Percentiles rank a stretch among this genome's conserved stretches.
Conservation (phyloP, 2,113 vertebrate species). For the Chloropsis hardwickii region DNA sequence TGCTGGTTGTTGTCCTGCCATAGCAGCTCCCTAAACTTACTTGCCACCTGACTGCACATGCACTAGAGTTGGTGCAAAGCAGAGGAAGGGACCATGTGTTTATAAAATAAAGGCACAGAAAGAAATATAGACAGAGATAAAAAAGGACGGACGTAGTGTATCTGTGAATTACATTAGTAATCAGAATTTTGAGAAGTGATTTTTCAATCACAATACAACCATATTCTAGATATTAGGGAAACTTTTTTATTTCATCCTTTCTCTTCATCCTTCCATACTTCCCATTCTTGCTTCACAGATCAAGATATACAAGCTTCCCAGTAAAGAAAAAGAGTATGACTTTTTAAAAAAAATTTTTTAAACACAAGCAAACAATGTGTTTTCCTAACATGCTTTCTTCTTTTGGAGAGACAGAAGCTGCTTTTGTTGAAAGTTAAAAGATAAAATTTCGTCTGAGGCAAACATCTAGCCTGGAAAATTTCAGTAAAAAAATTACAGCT, state of each 20-base stretch:
- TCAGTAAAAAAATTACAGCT: constrained; percentile 28
- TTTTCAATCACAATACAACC: not conserved
- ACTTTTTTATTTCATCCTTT: not conserved
- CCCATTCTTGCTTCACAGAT: not conserved
- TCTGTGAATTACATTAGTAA: not conserved
- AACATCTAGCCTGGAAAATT: constrained; percentile 29
- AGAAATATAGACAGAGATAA: not conserved
- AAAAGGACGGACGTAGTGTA: not conserved
- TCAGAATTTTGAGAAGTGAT: not conserved
- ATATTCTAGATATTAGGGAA: not conserved
- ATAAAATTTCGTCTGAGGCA: not conserved
- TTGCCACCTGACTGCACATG: not conserved
- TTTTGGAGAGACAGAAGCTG: not conserved
- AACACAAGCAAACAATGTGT: not conserved
- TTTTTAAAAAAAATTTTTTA: not conserved
- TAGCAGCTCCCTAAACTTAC: not conserved
- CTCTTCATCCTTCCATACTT: not conserved
- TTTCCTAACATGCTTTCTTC: not conserved
- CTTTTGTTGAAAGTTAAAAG: not conserved
- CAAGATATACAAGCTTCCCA: not conserved
- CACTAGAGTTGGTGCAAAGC: not conserved
- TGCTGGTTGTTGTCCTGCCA: not conserved
- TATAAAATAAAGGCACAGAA: not conserved
- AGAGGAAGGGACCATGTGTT: not conserved
- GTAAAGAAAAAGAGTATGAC: not conserved